Conservation (phyloP, 2,888 invertebrate species). For the Diachrysia chrysitis region DNA sequence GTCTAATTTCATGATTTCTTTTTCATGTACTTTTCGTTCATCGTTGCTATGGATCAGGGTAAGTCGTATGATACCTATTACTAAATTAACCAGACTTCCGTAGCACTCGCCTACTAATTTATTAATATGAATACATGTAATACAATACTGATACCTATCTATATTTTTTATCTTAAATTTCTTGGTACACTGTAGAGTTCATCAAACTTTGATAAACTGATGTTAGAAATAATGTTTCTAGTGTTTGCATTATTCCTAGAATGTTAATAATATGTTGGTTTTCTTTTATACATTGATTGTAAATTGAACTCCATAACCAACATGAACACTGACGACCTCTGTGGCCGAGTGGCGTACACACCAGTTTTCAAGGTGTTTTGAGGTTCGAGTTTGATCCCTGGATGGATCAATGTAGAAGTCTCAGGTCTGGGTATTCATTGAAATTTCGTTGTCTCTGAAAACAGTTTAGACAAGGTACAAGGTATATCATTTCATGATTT, state of each 20-base stretch:
- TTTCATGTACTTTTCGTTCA: conserved; percentile 73
- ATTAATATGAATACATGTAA: not conserved
- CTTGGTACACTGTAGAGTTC: not conserved
- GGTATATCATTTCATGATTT: too few relatives aligned
- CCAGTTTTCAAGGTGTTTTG: too few relatives aligned
- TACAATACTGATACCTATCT: not conserved
- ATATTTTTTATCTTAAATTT: conserved; percentile 2
- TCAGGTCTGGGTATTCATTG: too few relatives aligned
- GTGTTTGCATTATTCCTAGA: not conserved
- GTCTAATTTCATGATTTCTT: conserved; percentile 62
- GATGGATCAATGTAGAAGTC: too few relatives aligned
- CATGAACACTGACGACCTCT: too few relatives aligned
- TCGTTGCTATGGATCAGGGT: conserved; percentile 70
- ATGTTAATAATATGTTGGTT: too few relatives aligned
- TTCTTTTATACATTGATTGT: too few relatives aligned
- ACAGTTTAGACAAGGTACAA: too few relatives aligned
- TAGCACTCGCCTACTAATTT: not conserved
- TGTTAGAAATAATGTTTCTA: not conserved
- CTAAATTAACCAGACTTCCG: not conserved
- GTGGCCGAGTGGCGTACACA: too few relatives aligned
- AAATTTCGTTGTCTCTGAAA: too few relatives aligned
- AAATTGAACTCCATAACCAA: too few relatives aligned
- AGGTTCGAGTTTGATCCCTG: too few relatives aligned
- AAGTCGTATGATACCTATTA: conserved; percentile 59
- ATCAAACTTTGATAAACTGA: conserved; percentile 1